These are phyloP conservation scores for Drosophila kanapiae DNA, from an alignment of 1,140 invertebrate species.

Conservation along the genomic window DNA sequence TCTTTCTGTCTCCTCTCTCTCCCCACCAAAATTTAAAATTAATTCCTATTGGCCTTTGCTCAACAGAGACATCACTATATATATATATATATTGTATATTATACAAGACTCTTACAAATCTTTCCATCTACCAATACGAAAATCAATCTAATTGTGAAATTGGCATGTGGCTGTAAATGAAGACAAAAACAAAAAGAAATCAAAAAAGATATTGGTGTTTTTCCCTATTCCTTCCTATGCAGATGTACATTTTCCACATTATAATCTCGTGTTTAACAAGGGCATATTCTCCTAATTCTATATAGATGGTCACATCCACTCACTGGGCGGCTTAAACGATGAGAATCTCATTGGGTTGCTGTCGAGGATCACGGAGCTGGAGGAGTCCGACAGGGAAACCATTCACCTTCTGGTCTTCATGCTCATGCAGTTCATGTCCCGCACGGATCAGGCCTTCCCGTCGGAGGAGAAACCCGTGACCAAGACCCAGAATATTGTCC, in stretches of 20 bases:
- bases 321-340: conserved; percentile 89
- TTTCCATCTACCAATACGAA: conserved; percentile 48
- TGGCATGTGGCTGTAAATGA: conserved; percentile 75
- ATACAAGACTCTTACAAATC: conserved; percentile 49
- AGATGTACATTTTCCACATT: neutral
- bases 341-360: conserved; percentile 90
- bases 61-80: conserved; percentile 48
- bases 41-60: conserved; percentile 28
- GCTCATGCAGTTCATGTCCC: conserved; percentile 97
- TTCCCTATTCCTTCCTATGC: conserved; percentile 13
- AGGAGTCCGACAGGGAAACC: conserved; percentile 97
- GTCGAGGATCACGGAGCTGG: conserved; percentile 94
- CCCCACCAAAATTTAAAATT: conserved; percentile 21
- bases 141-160: conserved; percentile 78
- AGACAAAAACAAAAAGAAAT: conserved; percentile 32
- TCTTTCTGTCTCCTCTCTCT: conserved; percentile 33
- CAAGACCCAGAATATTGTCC: conserved; percentile 94
- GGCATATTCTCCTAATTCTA: neutral
- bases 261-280: conserved; percentile 1
- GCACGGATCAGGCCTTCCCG: conserved; percentile 91
- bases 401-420: conserved; percentile 98
- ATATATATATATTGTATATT: conserved; percentile 46
- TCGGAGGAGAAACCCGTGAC: conserved; percentile 93
- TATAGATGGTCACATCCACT: conserved; percentile 92
- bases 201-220: conserved; percentile 56